Base-by-base conservation (phyloP, 2,797 vertebrate species). In the Cebuella pygmaea region DNA sequence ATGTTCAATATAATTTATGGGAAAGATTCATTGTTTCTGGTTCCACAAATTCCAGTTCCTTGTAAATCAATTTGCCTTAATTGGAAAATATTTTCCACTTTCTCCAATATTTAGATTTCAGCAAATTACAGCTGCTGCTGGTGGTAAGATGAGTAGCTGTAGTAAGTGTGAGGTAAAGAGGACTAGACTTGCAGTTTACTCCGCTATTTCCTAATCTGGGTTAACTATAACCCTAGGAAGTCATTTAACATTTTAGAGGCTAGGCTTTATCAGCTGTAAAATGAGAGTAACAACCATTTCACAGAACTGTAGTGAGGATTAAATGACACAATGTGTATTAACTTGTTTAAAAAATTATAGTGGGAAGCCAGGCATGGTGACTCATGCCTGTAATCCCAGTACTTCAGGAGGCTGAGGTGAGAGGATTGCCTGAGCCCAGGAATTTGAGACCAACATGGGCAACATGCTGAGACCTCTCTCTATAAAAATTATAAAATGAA, bases 61-160 rank as follows among this genome's bases (percentile, higher is more conserved):
- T 83, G 52, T 36, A 82, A 89, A 84, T 72, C 39, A 81, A 19
- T 76, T 79, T 88, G 33, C 14, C 95, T 33, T 78, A 33, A 61
- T 1, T 93, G 39, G 22, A 93, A 96, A 86, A 82, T 70, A 93
- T 30, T 94, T 67, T 55, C 41, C 52, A 67, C 90, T 92, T 90
- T 57, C 88, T 93, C 55, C 27, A 61, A 46, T 86, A 86, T 96
- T 96, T 87, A 93, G 75, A 94, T 88, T 24, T 84, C 64, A 93
- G 83, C 48, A 90, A 88, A 84, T 81, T 74, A 84, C 96, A 96
- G 22, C 48, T 85, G 20, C 13, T 57, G 39, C 4, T 52, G 1
- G 39, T 93, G 70, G 44, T 91, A 82, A 19, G 15, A 96, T 55
- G 46, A 82, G 20, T 52, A 82, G 91, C 33, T 91, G 41, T 19